Evolutionary conservation across 2,888 invertebrate species (phyloP).

Genomic region (Psylliodes chrysocephalus): DNA sequence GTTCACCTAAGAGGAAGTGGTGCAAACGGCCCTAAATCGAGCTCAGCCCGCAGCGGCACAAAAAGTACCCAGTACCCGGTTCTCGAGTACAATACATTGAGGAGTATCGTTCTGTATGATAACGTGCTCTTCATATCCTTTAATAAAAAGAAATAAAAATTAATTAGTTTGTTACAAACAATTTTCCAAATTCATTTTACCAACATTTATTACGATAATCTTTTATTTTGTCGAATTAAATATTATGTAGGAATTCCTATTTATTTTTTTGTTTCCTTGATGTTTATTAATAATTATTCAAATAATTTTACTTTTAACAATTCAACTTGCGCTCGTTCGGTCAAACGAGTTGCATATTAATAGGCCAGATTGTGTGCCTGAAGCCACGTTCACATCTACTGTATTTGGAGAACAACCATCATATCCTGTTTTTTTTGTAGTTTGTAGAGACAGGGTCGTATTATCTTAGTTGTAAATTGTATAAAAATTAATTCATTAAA

Average conservation of each 20-base stretch:
- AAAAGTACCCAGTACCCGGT: no score
- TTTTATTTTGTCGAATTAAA: constrained; percentile 1
- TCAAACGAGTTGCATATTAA: constrained; percentile 35
- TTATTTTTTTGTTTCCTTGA: constrained; percentile 14
- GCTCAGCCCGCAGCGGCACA: no score
- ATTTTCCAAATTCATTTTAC: no score
- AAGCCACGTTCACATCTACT: constrained; percentile 38
- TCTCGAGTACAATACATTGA: no score
- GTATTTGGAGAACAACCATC: constrained; percentile 26
- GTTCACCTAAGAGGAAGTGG: no score
- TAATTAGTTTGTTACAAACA: not conserved
- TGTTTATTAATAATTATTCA: constrained; percentile 26
- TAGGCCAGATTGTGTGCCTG: constrained; percentile 33
- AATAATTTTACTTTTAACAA: constrained; percentile 22
- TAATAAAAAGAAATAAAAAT: no score
- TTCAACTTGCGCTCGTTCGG: constrained; percentile 16
- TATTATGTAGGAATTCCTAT: constrained; percentile 14
- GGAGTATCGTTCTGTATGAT: no score
- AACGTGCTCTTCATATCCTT: no score
- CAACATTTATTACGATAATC: no score
- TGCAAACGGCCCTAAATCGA: no score
- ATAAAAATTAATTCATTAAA: no score
- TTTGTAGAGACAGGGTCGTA: not conserved
- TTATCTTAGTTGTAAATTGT: no score
- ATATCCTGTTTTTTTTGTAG: constrained; percentile 29